Evolutionary conservation across 2,113 vertebrate species (phyloP), one percentile per base, ranked within the genome.

Genomic region (Poeciliopsis retropinna): DNA sequence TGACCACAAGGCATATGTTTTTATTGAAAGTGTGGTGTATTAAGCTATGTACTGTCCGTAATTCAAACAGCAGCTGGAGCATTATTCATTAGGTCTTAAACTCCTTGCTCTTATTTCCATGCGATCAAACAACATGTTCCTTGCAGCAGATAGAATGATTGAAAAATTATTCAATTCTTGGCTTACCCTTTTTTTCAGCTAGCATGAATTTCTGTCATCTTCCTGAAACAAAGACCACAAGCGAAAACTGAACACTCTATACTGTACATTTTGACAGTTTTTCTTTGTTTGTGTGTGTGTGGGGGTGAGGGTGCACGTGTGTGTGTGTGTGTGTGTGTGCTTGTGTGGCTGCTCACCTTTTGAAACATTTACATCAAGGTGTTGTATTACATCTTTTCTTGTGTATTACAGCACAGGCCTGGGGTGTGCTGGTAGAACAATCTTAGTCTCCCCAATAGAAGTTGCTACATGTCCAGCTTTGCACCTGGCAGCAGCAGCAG

Each of bases 401-500:
- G 39, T 73, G 60, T 47, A 80, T 80, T 69, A 67, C 78, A 78
- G 69, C 70, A 29, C 62, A 64, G 64, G 76, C 67, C 64, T 41
- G 80, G 85, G 80, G 84, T 79, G 74, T 80, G 77, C 69, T 76
- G 78, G 79, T 80, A 82, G 82, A 83, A 85, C 72, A 72, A 78
- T 77, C 72, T 76, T 86, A 67, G 70, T 82, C 83, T 86, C 71
- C 39, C 82, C 66, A 63, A 70, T 87, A 81, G 85, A 88, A 90
- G 86, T 81, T 85, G 75, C 88, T 87, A 61, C 72, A 85, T 60
- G 81, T 85, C 51, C 62, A 76, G 81, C 78, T 84, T 81, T 82
- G 82, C 69, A 91, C 81, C 82, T 89, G 88, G 79, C 86, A 89
- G 82, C 4, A 89, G 82, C 4, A 85, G 83, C 79, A 89, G 86